Percentiles rank a stretch among this genome's conserved stretches.
Conservation (phyloP, 1,140 invertebrate species). For the Meloidogyne hapla region DNA sequence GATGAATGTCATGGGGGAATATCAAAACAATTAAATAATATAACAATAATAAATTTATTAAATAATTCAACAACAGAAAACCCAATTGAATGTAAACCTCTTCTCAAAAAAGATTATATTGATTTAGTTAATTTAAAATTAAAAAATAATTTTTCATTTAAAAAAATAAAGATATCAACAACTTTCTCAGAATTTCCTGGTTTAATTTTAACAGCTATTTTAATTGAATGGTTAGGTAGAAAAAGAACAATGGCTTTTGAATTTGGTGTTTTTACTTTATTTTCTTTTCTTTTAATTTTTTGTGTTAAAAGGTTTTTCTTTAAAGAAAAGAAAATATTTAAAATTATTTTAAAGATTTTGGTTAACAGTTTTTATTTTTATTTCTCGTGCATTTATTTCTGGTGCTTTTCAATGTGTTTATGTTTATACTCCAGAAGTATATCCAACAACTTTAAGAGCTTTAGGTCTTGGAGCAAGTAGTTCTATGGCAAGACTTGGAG, state of each 20-base stretch:
- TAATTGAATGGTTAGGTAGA: slow-evolving; percentile 84
- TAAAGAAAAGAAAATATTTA: background rate
- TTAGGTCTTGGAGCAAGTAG: slow-evolving; percentile 84
- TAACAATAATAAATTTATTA: no score
- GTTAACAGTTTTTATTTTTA: slow-evolving; percentile 80
- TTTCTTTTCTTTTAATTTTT: slow-evolving; percentile 78
- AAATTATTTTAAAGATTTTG: slow-evolving; percentile 71
- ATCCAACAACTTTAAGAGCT: slow-evolving; percentile 82
- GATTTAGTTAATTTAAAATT: slow-evolving; percentile 70
- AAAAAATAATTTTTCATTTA: background rate
- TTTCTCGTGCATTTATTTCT: slow-evolving; percentile 85
- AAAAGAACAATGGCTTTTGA: slow-evolving; percentile 92
- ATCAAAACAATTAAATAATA: background rate
- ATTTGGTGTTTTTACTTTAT: slow-evolving; percentile 80
- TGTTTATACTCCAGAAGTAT: slow-evolving; percentile 90
- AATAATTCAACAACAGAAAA: slow-evolving; percentile 66
- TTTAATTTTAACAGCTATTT: slow-evolving; percentile 76
- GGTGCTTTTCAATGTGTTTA: slow-evolving; percentile 91
- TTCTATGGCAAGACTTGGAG: slow-evolving; percentile 83
- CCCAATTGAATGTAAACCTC: slow-evolving; percentile 71
- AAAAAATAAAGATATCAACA: slow-evolving; percentile 73
- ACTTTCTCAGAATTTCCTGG: slow-evolving; percentile 91
- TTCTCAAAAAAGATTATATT: slow-evolving; percentile 81
- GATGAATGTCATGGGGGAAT: slow-evolving; percentile 67
- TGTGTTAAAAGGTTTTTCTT: slow-evolving; percentile 74